Conservation (phyloP, 1,140 invertebrate species). For the Himalopsyche phryganea region DNA sequence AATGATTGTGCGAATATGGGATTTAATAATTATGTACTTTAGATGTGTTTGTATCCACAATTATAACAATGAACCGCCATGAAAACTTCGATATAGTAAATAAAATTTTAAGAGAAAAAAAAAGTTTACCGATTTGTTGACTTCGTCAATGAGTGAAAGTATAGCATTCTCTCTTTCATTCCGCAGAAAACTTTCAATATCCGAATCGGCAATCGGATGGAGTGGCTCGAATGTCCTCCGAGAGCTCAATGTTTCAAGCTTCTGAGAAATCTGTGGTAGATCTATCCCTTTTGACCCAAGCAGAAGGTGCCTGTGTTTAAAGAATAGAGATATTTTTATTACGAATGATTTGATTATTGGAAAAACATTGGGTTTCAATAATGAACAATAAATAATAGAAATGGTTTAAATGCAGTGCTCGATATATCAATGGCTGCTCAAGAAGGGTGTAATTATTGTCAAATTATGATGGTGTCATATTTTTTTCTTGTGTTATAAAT, state of each 20-base stretch:
- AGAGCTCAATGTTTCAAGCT: slow-evolving; percentile 82
- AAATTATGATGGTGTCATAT: too few species aligned
- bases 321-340: slow-evolving; percentile 24
- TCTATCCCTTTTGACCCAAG: slow-evolving; percentile 90
- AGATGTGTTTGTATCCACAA: too few species aligned
- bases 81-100: too few species aligned
- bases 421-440: neutral
- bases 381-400: slow-evolving; percentile 4
- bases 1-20: too few species aligned
- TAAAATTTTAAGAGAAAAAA: too few species aligned
- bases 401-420: too few species aligned
- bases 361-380: too few species aligned
- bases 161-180: slow-evolving; percentile 95
- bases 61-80: too few species aligned
- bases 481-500: too few species aligned
- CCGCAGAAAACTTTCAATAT: slow-evolving; percentile 83
- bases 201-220: slow-evolving; percentile 84
- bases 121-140: slow-evolving; percentile 76
- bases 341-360: neutral
- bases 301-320: slow-evolving; percentile 73
- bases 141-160: slow-evolving; percentile 85
- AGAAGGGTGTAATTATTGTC: neutral
- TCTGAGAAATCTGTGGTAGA: slow-evolving; percentile 86
- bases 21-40: too few species aligned
- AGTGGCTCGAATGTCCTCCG: slow-evolving; percentile 83